Conservation (phyloP, 2,888 invertebrate species). For the Melieria crassipennis region DNA sequence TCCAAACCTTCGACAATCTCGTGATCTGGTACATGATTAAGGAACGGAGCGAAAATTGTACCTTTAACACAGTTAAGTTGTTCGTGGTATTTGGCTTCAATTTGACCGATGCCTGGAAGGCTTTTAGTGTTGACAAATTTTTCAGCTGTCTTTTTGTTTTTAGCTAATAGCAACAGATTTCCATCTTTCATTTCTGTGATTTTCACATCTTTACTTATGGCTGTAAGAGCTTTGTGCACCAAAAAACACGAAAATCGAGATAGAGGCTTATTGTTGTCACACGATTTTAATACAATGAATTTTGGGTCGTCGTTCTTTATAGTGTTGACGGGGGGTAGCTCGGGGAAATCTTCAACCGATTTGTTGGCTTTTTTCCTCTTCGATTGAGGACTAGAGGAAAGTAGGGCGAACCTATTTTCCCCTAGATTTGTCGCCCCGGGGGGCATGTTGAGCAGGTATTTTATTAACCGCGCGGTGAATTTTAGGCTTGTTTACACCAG, state of each 20-base stretch:
- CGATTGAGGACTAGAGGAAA: background rate
- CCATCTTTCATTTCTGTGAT: conserved; percentile 10
- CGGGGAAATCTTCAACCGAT: conserved; percentile 1
- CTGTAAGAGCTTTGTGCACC: background rate
- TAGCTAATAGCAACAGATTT: background rate
- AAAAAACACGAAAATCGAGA: conserved; percentile 10
- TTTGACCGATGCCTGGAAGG: background rate
- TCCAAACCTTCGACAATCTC: background rate
- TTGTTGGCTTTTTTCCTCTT: conserved; percentile 2
- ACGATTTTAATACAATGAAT: conserved; percentile 1
- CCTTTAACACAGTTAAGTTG: no score
- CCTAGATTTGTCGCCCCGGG: conserved; percentile 15
- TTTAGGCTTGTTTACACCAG: no score
- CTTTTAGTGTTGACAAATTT: background rate
- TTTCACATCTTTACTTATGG: conserved; percentile 9
- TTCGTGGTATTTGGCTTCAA: no score
- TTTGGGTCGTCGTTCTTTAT: conserved; percentile 3
- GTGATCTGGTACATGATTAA: background rate
- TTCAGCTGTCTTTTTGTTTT: conserved; percentile 3
- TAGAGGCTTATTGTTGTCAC: conserved; percentile 5
- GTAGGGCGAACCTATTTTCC: conserved; percentile 14
- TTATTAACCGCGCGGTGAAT: background rate
- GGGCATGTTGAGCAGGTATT: conserved; percentile 6
- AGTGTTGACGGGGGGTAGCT: background rate
- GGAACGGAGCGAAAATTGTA: no score